Conservation (phyloP, 2,888 invertebrate species). For the Drosophila nr. medialis region DNA sequence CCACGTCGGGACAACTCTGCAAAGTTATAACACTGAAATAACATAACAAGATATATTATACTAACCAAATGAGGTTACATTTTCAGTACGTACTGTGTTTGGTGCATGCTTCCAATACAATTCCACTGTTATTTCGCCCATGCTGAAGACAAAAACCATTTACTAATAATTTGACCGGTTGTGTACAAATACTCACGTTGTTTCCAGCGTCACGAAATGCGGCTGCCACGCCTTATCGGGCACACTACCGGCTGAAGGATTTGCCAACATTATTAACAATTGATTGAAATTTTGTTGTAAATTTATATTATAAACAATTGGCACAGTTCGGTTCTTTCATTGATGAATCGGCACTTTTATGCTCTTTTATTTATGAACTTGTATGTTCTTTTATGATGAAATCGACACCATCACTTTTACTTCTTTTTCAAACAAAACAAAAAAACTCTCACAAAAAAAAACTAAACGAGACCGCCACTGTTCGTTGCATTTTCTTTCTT, state of each 20-base stretch:
- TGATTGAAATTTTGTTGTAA: neutral
- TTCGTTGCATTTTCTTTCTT: too few species aligned
- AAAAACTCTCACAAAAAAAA: too few species aligned
- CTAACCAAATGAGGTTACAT: neutral
- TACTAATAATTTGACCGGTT: neutral
- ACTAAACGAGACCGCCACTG: too few species aligned
- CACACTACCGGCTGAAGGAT: slow-evolving; percentile 85
- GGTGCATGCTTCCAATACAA: slow-evolving; percentile 99
- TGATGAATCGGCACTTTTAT: too few species aligned
- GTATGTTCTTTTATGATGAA: too few species aligned
- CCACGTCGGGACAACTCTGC: slow-evolving; percentile 96
- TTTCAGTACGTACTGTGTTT: slow-evolving; percentile 86
- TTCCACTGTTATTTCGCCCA: slow-evolving; percentile 96
- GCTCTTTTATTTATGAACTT: too few species aligned
- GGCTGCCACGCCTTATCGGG: slow-evolving; percentile 96
- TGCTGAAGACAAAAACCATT: slow-evolving; percentile 86
- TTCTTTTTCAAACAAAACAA: too few species aligned
- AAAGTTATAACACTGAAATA: slow-evolving; percentile 92
- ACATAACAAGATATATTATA: neutral
- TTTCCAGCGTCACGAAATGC: slow-evolving; percentile 92
- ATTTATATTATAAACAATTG: neutral
- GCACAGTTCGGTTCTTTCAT: too few species aligned
- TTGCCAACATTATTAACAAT: slow-evolving; percentile 50
- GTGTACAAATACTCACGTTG: slow-evolving; percentile 88
- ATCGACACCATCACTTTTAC: too few species aligned